These are phyloP conservation scores for Smutsia gigantea DNA, from an alignment of 2,797 vertebrate species.

Conservation along the genomic window DNA sequence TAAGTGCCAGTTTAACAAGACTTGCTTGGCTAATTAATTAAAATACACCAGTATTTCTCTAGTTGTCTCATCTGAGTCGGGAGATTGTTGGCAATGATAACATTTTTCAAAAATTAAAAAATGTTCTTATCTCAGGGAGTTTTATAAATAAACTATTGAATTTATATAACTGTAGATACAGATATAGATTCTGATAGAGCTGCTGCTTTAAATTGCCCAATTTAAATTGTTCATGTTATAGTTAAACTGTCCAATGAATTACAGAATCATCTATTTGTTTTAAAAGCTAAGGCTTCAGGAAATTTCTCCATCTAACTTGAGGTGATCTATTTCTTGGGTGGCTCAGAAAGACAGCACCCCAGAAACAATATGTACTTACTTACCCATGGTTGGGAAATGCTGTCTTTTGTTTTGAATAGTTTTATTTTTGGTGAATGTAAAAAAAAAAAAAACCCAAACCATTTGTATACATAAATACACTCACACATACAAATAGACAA, in stretches of 20 bases:
- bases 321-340: background rate
- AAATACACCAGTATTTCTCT: background rate
- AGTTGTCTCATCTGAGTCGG: background rate
- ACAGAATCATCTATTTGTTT: background rate
- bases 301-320: background rate
- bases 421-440: constrained; percentile 14
- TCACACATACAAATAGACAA: background rate
- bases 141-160: constrained; percentile 16
- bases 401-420: background rate
- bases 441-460: background rate
- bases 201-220: background rate
- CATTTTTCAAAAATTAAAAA: background rate
- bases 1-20: background rate
- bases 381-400: background rate
- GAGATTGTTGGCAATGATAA: background rate
- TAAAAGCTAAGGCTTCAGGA: background rate
- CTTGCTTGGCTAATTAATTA: background rate
- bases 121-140: background rate
- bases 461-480: background rate
- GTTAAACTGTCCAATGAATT: constrained; percentile 9
- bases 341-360: background rate
- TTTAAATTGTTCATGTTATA: background rate
- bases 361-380: background rate
- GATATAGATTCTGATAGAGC: background rate
- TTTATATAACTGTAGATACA: background rate